Evolutionary conservation across 2,113 vertebrate species (phyloP).

Genomic region (Mormyrus lacerda): DNA sequence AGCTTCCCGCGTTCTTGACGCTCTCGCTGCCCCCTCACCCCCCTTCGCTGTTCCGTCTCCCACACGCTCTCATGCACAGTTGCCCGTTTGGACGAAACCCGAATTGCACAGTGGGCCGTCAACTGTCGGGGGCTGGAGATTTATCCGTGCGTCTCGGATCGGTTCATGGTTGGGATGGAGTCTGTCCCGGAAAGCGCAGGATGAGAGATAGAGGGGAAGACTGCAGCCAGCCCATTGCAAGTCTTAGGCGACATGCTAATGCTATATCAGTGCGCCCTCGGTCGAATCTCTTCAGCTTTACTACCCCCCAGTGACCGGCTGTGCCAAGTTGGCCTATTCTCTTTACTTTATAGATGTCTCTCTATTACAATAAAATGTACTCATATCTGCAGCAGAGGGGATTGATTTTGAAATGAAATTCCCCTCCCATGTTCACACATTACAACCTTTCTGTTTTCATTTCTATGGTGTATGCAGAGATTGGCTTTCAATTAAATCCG

Average conservation of each 20-base stretch:
- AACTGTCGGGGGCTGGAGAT: background rate
- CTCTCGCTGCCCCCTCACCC: background rate
- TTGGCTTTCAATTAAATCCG: background rate
- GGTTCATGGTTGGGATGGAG: background rate
- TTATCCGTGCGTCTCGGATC: background rate
- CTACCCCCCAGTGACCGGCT: background rate
- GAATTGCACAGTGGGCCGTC: constrained; percentile 25
- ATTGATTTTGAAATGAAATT: constrained; percentile 14
- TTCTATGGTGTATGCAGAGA: background rate
- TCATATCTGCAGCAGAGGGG: background rate
- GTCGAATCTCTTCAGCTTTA: constrained; percentile 21
- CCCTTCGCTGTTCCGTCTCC: background rate
- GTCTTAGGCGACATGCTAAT: background rate
- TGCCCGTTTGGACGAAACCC: constrained; percentile 15
- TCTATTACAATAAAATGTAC: constrained; percentile 19
- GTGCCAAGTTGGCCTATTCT: constrained; percentile 10
- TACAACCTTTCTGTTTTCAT: background rate
- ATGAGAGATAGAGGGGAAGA: background rate
- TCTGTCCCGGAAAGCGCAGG: background rate
- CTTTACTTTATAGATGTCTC: constrained; percentile 9
- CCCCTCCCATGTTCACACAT: background rate
- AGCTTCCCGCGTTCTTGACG: background rate
- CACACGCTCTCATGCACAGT: constrained; percentile 3
- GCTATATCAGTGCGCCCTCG: background rate
- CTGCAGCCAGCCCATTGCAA: background rate